Conservation (phyloP, 1,140 invertebrate species). For the Tetramorium parvispinum region DNA sequence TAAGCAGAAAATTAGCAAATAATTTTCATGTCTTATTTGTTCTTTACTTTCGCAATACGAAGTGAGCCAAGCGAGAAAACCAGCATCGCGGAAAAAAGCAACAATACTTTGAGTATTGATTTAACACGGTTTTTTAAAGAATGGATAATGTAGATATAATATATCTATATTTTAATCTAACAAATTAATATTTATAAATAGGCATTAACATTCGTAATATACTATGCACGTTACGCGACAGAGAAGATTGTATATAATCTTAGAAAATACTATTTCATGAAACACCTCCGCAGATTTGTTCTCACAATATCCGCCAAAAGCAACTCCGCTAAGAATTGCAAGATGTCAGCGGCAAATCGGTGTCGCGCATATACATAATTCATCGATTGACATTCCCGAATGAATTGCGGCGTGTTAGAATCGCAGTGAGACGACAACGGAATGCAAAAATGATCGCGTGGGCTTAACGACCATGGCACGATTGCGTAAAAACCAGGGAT, state of each 20-base stretch:
- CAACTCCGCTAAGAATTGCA: slow-evolving; percentile 23
- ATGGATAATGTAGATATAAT: too few relatives aligned
- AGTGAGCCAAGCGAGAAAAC: too few relatives aligned
- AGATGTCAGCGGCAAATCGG: slow-evolving; percentile 32
- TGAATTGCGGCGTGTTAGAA: slow-evolving; percentile 36
- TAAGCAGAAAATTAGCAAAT: too few relatives aligned
- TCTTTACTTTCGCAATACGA: too few relatives aligned
- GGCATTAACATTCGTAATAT: neutral
- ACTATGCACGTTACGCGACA: neutral
- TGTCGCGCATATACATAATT: slow-evolving; percentile 51
- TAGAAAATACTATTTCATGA: neutral
- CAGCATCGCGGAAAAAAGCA: too few relatives aligned
- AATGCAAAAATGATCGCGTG: slow-evolving; percentile 53
- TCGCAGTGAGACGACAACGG: slow-evolving; percentile 38
- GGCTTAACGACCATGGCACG: slow-evolving; percentile 58
- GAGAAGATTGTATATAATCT: neutral
- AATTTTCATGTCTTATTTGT: too few relatives aligned
- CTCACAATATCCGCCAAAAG: neutral
- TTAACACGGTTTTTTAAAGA: too few relatives aligned
- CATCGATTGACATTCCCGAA: slow-evolving; percentile 52
- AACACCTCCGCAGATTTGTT: neutral
- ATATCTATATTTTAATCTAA: too few relatives aligned
- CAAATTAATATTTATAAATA: too few relatives aligned
- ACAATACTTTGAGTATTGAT: too few relatives aligned
- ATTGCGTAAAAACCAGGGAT: slow-evolving; percentile 54